Evolutionary conservation across 2,113 vertebrate genomes (phyloP), one percentile per base, ranked within the genome.

Genomic region (Sprattus sprattus): DNA sequence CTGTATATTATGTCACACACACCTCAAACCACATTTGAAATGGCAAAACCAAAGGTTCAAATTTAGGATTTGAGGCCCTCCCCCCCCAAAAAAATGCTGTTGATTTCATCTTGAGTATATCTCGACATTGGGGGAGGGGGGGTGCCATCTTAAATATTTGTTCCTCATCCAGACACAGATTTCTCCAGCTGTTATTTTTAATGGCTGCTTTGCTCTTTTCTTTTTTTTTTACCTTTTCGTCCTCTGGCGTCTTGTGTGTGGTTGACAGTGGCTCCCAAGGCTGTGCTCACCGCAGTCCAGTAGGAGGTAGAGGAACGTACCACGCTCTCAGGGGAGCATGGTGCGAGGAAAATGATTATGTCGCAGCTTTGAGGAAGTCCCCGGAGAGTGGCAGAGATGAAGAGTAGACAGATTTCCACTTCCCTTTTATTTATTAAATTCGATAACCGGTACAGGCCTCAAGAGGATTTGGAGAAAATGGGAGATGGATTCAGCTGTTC

Each of bases 341-440:
- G 39, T 39, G 87, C 87, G 85, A 84, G 13, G 87, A 91, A 94
- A 95, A 94, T 93, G 92, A 90, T 94, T 93, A 94, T 93, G 91
- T 93, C 90, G 90, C 90, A 94, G 92, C 93, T 90, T 52, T 81
- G 82, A 90, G 89, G 88, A 93, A 94, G 90, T 93, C 92, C 93
- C 81, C 3, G 82, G 93, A 94, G 92, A 92, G 87, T 83, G 85
- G 83, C 78, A 83, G 88, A 93, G 92, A 95, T 95, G 92, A 94
- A 92, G 93, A 94, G 91, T 91, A 92, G 94, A 93, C 93, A 94
- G 92, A 92, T 94, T 95, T 94, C 92, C 92, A 86, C 92, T 49
- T 32, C 71, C 28, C 15, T 71, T 93, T 94, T 93, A 94, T 94
- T 94, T 95, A 94, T 95, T 94, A 94, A 92, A 95, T 94, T 94